Conservation (phyloP, 35 echinoderm and acorn worm genomes). For the Heliocidaris erythrogramma region DNA sequence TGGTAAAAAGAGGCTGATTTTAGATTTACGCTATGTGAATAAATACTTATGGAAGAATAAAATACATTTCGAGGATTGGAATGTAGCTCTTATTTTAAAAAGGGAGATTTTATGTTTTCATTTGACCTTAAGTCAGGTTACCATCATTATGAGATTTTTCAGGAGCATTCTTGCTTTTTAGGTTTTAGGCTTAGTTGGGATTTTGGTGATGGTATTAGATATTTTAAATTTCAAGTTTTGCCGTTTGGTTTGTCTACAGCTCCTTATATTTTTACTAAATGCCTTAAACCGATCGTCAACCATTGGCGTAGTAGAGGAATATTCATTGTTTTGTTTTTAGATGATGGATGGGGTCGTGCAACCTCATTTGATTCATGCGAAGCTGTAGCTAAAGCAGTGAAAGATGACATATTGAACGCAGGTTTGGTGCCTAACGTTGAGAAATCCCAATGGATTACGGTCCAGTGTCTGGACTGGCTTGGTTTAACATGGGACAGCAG, state of each 20-base stretch:
- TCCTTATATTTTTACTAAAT: too few relatives aligned
- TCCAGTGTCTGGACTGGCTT: conserved; percentile 46
- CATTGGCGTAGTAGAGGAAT: too few relatives aligned
- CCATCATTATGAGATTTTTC: too few relatives aligned
- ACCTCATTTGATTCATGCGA: neutral
- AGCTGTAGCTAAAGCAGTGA: neutral
- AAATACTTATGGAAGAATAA: conserved; percentile 44
- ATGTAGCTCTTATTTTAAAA: conserved; percentile 36
- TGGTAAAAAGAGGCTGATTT: conserved; percentile 60
- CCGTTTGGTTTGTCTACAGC: too few relatives aligned
- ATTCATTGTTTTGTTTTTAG: too few relatives aligned
- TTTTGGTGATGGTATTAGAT: too few relatives aligned
- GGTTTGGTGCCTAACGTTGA: conserved; percentile 54
- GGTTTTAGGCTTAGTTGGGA: too few relatives aligned
- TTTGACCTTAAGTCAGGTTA: conserved; percentile 56
- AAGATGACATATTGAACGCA: conserved; percentile 31
- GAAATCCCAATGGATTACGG: conserved; percentile 48
- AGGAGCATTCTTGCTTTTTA: too few relatives aligned
- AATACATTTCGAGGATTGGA: conserved; percentile 40
- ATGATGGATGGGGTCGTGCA: too few relatives aligned
- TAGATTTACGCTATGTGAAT: conserved; percentile 54
- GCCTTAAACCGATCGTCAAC: too few relatives aligned
- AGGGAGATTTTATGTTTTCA: conserved; percentile 55
- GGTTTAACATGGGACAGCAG: too few relatives aligned
- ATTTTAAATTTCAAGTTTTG: too few relatives aligned